Conservation (phyloP, 2,797 vertebrate genomes). For the Argentina silus region DNA sequence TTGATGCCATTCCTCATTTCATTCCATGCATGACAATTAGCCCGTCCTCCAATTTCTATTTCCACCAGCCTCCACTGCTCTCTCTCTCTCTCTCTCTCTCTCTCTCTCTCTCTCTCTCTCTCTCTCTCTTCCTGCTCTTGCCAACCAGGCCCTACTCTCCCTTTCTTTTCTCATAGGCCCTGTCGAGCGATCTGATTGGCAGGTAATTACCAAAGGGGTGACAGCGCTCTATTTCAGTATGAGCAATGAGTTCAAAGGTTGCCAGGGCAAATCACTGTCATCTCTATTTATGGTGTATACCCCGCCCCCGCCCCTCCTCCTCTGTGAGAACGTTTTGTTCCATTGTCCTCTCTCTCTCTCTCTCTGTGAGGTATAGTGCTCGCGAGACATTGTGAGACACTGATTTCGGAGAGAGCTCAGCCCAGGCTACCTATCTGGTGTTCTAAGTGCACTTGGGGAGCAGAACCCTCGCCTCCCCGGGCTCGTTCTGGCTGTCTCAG, state of each 20-base stretch:
- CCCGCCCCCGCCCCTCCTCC: neutral
- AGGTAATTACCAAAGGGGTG: conserved; percentile 72
- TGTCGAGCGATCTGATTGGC: conserved; percentile 58
- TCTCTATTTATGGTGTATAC: conserved; percentile 9
- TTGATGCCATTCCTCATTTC: no score
- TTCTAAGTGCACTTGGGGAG: conserved; percentile 25
- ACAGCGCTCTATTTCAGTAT: conserved; percentile 64
- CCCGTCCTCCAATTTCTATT: no score
- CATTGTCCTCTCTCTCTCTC: neutral
- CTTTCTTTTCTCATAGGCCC: neutral
- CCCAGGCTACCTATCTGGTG: neutral
- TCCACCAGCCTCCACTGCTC: neutral
- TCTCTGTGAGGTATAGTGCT: conserved; percentile 31
- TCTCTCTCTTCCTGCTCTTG: neutral
- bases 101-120: neutral
- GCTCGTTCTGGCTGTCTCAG: conserved; percentile 42
- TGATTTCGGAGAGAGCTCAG: neutral
- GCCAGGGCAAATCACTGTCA: conserved; percentile 34
- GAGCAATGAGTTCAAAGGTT: conserved; percentile 68
- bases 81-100: neutral
- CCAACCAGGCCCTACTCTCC: neutral
- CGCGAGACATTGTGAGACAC: neutral
- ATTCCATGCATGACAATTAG: no score
- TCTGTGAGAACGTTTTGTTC: conserved; percentile 30
- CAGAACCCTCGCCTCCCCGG: conserved; percentile 23